Conservation (phyloP, 2,797 vertebrate species). For the Trachurus trachurus region DNA sequence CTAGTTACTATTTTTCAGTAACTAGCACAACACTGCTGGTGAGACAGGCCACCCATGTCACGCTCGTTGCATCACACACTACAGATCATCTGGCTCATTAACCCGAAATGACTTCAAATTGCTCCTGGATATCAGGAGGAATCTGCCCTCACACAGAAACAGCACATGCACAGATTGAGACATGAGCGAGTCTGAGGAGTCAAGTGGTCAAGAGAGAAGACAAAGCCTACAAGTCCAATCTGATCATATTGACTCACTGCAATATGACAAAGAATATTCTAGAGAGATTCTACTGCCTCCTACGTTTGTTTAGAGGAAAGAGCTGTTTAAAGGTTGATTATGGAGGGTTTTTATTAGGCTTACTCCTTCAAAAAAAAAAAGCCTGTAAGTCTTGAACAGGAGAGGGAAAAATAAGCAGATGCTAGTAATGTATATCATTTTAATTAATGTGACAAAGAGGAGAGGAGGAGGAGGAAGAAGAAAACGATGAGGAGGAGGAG, state of each 20-base stretch:
- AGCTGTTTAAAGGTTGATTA: constrained; percentile 50
- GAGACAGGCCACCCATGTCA: constrained; percentile 49
- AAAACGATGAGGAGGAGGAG: constrained; percentile 15
- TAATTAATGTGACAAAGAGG: constrained; percentile 61
- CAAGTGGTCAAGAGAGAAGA: constrained; percentile 13
- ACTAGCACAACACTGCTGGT: too few relatives aligned
- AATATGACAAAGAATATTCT: constrained; percentile 99
- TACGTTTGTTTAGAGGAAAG: constrained; percentile 89
- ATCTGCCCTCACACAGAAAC: constrained; percentile 3
- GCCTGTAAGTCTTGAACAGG: neutral
- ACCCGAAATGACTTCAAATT: constrained; percentile 42
- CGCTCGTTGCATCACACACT: constrained; percentile 41
- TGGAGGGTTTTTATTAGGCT: neutral
- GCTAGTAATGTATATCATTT: constrained; percentile 34
- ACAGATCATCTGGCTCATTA: constrained; percentile 25
- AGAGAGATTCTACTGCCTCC: constrained; percentile 94
- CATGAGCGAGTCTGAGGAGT: constrained; percentile 2
- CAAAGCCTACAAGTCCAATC: constrained; percentile 51
- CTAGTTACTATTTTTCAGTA: too few relatives aligned
- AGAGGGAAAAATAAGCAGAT: constrained; percentile 1
- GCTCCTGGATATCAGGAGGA: constrained; percentile 16
- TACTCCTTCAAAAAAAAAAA: neutral
- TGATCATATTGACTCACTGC: constrained; percentile 87
- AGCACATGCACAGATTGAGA: constrained; percentile 7
- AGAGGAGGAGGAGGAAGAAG: constrained; percentile 5